Base-by-base conservation (phyloP, 2,113 vertebrate genomes). In the Tamias sibiricus region DNA sequence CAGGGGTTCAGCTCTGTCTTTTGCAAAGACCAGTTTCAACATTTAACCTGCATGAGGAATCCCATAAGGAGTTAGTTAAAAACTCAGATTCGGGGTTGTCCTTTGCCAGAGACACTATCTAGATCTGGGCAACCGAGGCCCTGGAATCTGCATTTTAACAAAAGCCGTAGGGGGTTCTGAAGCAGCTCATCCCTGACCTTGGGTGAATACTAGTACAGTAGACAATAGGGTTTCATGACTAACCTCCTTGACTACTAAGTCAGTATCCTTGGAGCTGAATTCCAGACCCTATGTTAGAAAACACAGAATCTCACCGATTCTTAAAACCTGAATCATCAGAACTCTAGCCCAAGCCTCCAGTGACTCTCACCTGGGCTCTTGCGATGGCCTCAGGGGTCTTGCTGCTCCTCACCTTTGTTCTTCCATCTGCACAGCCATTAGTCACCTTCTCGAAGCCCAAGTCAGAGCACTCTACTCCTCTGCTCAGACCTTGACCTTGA, bases 341-440 rank as follows among this genome's bases (percentile, higher is more conserved):
- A 64, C 35, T 32, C 54, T 62, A 14, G n/a, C 13, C 13, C 1
- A 35, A 19, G 26, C 22, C 16, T 52, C 37, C 28, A 9, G 54
- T 1, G 3, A 26, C 32, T 90, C 49, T 59, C 49, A 35, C 5
- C 28, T 40, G 37, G 59, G 59, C 35, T 35, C 57, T 40, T 62
- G 10, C 14, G 4, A 2, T 20, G 3, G 49, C 57, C n/a, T 68
- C 3, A 0, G 0, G 0, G 17, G 57, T 49, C 16, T 81, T 37
- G 1, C 28, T 16, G 1, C 30, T 13, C 17, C 47, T 42, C 12
- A 28, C 5, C 37, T 5, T 52, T 16, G 3, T 12, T 30, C 26
- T 16, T 72, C 52, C 13, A 28, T 12, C 40, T 30, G 16, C 2
- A 37, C 30, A 52, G 22, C 13, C 11, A 49, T 49, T 12, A 64